These are phyloP conservation scores for Plutella xylostella DNA, from an alignment of 2,888 invertebrate species.

Conservation along the genomic window DNA sequence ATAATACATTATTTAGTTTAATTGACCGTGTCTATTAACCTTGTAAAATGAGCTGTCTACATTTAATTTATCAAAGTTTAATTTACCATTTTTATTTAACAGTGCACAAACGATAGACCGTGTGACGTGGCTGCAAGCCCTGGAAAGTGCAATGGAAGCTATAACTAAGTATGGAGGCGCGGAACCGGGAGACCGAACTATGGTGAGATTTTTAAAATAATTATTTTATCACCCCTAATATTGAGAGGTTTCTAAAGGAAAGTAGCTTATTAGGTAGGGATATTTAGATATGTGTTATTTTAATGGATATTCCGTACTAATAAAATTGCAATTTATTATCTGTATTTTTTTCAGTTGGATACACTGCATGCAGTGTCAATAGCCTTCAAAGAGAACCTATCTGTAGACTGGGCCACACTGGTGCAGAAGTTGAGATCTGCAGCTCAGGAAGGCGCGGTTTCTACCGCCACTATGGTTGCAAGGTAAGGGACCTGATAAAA, in stretches of 20 bases:
- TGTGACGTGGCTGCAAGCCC: conserved; percentile 64
- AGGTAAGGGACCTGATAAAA: conserved; percentile 49
- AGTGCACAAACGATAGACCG: conserved; percentile 32
- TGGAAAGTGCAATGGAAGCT: conserved; percentile 66
- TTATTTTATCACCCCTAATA: no score
- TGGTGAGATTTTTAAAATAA: no score
- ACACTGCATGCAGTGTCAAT: conserved; percentile 57
- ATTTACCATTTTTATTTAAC: conserved; percentile 15
- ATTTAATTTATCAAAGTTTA: no score
- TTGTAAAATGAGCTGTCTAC: no score
- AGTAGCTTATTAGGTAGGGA: neutral
- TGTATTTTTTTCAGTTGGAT: conserved; percentile 57
- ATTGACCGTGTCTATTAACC: no score
- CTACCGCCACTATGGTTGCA: conserved; percentile 67
- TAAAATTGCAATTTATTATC: neutral
- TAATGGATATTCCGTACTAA: neutral
- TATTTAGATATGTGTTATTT: neutral
- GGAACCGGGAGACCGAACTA: conserved; percentile 78
- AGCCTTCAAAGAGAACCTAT: conserved; percentile 39
- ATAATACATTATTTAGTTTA: no score
- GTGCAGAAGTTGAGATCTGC: conserved; percentile 40
- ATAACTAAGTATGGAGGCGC: conserved; percentile 80
- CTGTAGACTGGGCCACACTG: conserved; percentile 28
- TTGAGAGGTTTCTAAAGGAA: no score
- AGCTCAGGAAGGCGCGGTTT: conserved; percentile 53